phyloP scores from a whole-genome alignment of 2,113 vertebrate species.

The Leptobrachium ailaonicum region DNA sequence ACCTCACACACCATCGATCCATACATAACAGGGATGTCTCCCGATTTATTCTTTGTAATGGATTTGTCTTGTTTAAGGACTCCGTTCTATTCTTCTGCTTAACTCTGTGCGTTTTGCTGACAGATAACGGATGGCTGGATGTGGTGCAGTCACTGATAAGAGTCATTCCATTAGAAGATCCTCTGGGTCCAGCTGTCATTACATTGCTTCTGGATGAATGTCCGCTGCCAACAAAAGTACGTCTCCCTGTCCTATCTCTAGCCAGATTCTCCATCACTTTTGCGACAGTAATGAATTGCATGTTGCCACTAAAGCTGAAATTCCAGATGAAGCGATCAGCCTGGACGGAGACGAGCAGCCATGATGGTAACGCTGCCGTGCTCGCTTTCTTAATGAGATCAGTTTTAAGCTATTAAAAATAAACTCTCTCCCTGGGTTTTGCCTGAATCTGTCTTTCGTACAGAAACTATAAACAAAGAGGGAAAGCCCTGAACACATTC shows the following conservation, averaged over 20 bases:
- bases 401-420: neutral
- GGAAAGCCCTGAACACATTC: no score
- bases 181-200: slow-evolving; percentile 95
- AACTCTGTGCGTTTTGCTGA: slow-evolving; percentile 15
- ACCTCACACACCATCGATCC: no score
- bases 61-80: no score
- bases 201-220: slow-evolving; percentile 95
- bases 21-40: no score
- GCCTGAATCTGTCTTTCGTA: no score
- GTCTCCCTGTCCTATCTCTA: slow-evolving; percentile 46
- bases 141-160: slow-evolving; percentile 97
- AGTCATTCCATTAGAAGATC: slow-evolving; percentile 97
- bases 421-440: neutral
- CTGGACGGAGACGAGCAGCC: no score
- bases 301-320: neutral
- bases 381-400: neutral
- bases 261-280: neutral
- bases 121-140: slow-evolving; percentile 98
- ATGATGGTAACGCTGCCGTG: neutral
- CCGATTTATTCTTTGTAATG: no score
- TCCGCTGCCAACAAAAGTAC: slow-evolving; percentile 95
- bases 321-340: neutral
- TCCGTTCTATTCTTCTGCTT: neutral
- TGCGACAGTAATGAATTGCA: neutral
- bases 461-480: no score